These are phyloP conservation scores for Antechinus flavipes DNA, from an alignment of 2,113 vertebrate genomes.

Conservation along the genomic window DNA sequence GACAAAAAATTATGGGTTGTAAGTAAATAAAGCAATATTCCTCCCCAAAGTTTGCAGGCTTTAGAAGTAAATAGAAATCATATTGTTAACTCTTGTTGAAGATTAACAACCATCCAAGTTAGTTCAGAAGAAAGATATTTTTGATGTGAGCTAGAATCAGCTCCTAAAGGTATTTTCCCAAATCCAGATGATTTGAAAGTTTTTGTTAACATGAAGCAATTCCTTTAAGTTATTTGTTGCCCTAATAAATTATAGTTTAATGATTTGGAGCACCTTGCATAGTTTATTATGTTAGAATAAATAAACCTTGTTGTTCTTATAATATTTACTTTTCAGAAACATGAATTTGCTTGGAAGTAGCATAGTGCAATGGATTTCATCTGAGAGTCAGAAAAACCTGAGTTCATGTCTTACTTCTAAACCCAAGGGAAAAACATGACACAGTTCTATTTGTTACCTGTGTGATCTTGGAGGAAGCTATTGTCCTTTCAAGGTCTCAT, in stretches of 20 bases:
- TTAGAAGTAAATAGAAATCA: background rate
- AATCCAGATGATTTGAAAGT: rapidly evolving
- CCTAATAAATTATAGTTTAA: background rate
- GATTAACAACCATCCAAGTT: background rate
- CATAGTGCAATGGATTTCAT: background rate
- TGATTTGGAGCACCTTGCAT: background rate
- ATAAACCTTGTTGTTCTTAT: background rate
- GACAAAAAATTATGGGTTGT: background rate
- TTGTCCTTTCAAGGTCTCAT: background rate
- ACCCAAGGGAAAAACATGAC: background rate
- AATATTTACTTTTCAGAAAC: background rate
- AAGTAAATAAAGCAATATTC: background rate
- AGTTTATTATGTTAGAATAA: background rate
- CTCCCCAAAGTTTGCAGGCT: background rate
- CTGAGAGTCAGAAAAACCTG: background rate
- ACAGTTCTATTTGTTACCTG: background rate
- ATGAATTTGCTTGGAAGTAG: background rate
- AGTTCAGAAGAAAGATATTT: background rate
- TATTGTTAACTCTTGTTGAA: rapidly evolving
- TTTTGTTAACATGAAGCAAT: rapidly evolving
- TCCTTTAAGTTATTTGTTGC: background rate
- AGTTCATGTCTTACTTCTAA: background rate
- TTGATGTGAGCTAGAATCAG: background rate
- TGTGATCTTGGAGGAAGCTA: background rate
- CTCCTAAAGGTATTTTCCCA: background rate